These are phyloP conservation scores for Polypedilum pembai DNA, from an alignment of 1,140 invertebrate species.

Conservation along the genomic window DNA sequence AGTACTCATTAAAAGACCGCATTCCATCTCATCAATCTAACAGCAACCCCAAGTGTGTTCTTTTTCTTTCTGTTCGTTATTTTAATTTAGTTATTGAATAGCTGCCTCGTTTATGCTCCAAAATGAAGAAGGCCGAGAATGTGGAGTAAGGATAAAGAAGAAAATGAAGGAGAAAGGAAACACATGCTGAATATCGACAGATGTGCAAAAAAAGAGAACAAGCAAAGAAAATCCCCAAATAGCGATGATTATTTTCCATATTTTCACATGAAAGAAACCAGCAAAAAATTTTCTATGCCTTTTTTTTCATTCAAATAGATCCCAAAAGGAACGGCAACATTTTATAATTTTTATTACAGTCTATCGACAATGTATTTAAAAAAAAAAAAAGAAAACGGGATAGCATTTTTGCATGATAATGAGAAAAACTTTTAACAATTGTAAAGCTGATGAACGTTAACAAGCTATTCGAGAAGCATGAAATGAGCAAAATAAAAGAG, in stretches of 20 bases:
- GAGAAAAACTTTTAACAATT: slow-evolving; percentile 8
- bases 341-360: slow-evolving; percentile 1
- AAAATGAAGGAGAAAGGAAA: background rate
- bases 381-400: too few species aligned
- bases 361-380: too few species aligned
- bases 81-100: slow-evolving; percentile 20
- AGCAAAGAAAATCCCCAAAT: background rate
- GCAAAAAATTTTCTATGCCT: background rate
- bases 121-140: background rate
- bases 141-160: background rate
- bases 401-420: background rate
- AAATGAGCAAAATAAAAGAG: background rate
- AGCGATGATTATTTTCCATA: slow-evolving; percentile 20
- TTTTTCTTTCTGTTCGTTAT: background rate
- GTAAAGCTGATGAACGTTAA: background rate
- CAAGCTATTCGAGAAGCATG: background rate
- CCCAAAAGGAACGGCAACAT: background rate
- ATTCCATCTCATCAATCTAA: background rate
- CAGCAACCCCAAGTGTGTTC: background rate
- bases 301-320: background rate
- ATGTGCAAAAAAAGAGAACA: background rate
- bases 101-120: background rate
- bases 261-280: slow-evolving; percentile 1
- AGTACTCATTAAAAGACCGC: background rate
- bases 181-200: background rate